Percentiles rank a stretch among this genome's conserved stretches.
These are phyloP conservation scores for Mallotus villosus DNA, from an alignment of 2,797 vertebrate species.

Conservation along the genomic window DNA sequence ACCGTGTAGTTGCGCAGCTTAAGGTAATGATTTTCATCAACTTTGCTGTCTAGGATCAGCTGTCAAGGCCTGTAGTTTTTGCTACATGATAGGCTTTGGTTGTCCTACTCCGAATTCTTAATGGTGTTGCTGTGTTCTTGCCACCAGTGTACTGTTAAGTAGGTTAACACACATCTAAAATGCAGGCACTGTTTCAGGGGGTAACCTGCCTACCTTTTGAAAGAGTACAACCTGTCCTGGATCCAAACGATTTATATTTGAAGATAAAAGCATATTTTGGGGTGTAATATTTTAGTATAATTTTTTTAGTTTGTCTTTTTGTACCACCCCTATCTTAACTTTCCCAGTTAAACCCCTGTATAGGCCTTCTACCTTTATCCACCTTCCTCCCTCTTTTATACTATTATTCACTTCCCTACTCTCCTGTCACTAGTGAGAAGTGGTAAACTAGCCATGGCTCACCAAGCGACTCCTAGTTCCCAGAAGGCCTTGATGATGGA, in stretches of 20 bases:
- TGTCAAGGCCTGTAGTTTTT: conserved; percentile 42
- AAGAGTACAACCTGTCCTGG: not conserved
- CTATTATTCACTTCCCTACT: not conserved
- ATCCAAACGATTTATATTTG: not conserved
- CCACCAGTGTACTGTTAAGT: not conserved
- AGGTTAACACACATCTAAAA: not conserved
- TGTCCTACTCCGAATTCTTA: conserved; percentile 32
- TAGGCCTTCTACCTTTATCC: not conserved
- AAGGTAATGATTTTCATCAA: conserved; percentile 63
- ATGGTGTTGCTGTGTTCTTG: conserved; percentile 12
- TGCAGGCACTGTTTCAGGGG: not conserved
- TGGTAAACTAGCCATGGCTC: conserved; percentile 81
- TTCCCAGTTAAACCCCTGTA: not conserved
- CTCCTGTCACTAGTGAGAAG: conserved; percentile 34
- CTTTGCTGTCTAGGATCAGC: conserved; percentile 36
- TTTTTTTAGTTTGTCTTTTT: not conserved
- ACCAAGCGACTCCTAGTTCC: conserved; percentile 94
- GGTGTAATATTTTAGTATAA: not conserved
- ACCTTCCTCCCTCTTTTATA: not conserved
- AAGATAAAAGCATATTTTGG: not conserved
- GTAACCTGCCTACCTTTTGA: not conserved
- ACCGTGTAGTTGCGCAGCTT: conserved; percentile 46
- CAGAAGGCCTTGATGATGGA: conserved; percentile 96
- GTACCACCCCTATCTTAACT: not conserved
- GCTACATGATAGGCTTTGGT: conserved; percentile 39